Evolutionary conservation across 2,797 vertebrate genomes (phyloP), one percentile per base, ranked within the genome.

Genomic region (Amniataba percoides): DNA sequence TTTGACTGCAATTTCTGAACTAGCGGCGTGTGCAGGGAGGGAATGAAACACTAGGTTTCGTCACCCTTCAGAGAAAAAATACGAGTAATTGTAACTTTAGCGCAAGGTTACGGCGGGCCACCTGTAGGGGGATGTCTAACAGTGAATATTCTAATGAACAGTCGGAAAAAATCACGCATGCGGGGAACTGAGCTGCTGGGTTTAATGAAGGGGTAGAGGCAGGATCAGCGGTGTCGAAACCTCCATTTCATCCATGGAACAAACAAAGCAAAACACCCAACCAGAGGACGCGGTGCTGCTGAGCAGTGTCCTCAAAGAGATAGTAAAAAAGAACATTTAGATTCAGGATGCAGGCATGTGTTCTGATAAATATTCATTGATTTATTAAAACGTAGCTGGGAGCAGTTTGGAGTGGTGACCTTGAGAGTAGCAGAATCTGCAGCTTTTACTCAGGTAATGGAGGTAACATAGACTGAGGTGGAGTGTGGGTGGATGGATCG

Each of bases 351-450:
- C 81, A 64, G 86, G 82, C 58, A 63, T 85, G 91, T 72, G 80
- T 82, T 80, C 85, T 88, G 86, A 92, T 95, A 94, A 95, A 95
- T 95, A 96, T 95, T 95, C 93, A 95, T 94, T 91, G 94, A 92
- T 95, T 93, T 94, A 94, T 95, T 95, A 91, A 94, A 94, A 93
- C 69, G 64, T 89, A 83, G 91, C 94, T 93, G 78, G 73, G 82
- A 94, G 93, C 93, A 78, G 74, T 90, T 91, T 90, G 86, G 90
- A 92, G 90, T 87, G 82, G 87, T 84, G 93, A 95, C 94, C 94
- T 95, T 94, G 89, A 81, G 76, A 85, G 77, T 72, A 65, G 83
- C 15, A 52, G 77, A 78, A 85, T 82, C 62, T 78, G 66, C 72
- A 66, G 83, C 83, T 89, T 90, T 82, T 82, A 87, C 87, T 76